These are phyloP conservation scores for Dermolepida albohirtum DNA, from an alignment of 2,888 invertebrate species.

Conservation along the genomic window DNA sequence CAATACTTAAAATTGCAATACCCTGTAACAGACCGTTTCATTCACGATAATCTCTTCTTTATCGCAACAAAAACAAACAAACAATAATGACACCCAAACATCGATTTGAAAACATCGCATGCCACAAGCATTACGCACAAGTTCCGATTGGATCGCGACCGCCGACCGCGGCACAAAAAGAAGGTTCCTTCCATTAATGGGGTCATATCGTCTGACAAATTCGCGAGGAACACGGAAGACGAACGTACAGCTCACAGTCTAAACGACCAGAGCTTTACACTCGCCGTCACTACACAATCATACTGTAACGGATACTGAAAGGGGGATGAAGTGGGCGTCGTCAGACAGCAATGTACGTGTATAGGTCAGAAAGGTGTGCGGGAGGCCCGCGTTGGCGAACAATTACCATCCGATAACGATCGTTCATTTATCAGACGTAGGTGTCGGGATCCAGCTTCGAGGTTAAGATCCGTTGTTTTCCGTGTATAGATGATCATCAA, in stretches of 20 bases:
- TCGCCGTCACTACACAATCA: background rate
- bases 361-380: conserved; percentile 51
- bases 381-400: conserved; percentile 50
- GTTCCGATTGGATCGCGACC: conserved; percentile 5
- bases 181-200: conserved; percentile 25
- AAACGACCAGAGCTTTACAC: background rate
- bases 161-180: conserved; percentile 4
- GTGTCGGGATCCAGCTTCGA: conserved; percentile 30
- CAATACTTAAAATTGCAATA: background rate
- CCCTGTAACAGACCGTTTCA: background rate
- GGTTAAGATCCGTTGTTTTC: conserved; percentile 39
- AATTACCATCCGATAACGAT: conserved; percentile 50
- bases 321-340: conserved; percentile 44
- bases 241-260: conserved; percentile 32
- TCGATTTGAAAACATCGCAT: conserved; percentile 10
- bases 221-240: conserved; percentile 43
- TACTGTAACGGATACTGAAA: conserved; percentile 34
- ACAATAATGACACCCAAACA: conserved; percentile 31
- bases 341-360: conserved; percentile 48
- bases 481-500: conserved; percentile 15
- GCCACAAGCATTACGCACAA: conserved; percentile 26
- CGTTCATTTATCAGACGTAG: conserved; percentile 46
- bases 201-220: conserved; percentile 41
- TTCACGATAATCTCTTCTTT: background rate
- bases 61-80: conserved; percentile 12